phyloP scores from a whole-genome alignment of 2,113 vertebrate species.

The Aptenodytes forsteri region DNA sequence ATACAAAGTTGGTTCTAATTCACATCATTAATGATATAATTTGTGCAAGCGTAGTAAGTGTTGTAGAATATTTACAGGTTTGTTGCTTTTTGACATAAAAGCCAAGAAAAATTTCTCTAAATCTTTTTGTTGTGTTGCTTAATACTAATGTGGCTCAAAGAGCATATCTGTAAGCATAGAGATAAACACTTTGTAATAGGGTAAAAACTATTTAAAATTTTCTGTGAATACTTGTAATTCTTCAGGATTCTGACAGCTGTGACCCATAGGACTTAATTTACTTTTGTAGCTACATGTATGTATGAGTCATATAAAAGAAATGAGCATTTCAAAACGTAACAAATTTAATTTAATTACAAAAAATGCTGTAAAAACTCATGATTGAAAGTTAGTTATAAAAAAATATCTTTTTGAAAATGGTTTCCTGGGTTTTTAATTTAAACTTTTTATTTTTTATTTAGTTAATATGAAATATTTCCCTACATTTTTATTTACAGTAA shows the following conservation, averaged over 20 bases:
- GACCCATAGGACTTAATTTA: not conserved
- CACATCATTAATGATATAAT: not conserved
- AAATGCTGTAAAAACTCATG: not conserved
- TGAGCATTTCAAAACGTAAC: not conserved
- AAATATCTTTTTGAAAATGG: not conserved
- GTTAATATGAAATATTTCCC: not conserved
- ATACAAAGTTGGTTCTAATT: not conserved
- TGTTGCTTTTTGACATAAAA: not conserved
- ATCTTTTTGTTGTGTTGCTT: not conserved
- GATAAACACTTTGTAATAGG: not conserved
- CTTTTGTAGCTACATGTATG: not conserved
- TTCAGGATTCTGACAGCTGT: not conserved
- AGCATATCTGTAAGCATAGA: not conserved
- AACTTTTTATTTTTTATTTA: not conserved
- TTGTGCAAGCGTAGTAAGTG: not conserved
- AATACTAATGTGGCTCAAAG: not conserved
- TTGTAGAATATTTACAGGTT: not conserved
- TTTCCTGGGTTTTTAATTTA: not conserved
- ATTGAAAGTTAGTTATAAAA: not conserved
- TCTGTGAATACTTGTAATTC: not conserved
- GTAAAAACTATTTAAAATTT: not conserved
- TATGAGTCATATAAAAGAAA: not conserved
- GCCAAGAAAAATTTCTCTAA: not conserved
- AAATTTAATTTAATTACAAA: not conserved
- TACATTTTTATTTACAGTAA: not conserved